A percentile compares a stretch with the other conserved stretches of the same genome.
phyloP scores from a whole-genome alignment of 1,140 invertebrate species.

The Bombus impatiens region DNA sequence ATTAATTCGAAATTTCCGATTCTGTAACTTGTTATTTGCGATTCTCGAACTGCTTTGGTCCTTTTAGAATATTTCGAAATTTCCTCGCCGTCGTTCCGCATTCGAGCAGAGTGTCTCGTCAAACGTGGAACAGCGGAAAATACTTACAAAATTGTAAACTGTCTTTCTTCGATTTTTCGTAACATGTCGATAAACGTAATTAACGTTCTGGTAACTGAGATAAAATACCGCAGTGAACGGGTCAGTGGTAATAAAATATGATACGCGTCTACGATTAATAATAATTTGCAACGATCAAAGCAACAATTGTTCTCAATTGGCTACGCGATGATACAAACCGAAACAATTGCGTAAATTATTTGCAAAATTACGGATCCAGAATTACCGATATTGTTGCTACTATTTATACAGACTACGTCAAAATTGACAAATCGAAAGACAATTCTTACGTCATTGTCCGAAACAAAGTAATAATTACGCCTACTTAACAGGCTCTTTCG shows the following conservation, averaged over 20 bases:
- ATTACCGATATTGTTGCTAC: not conserved
- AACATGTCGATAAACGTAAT: not conserved
- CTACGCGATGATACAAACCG: too few relatives aligned
- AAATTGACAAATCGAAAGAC: not conserved
- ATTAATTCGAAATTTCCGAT: not conserved
- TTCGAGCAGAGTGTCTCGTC: not conserved
- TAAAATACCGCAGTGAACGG: not conserved
- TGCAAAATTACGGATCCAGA: not conserved
- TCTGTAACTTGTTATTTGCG: conserved; percentile 18
- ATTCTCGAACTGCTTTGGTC: not conserved
- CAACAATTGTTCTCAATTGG: not conserved
- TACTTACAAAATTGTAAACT: not conserved
- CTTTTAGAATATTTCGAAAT: conserved; percentile 24
- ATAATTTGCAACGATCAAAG: not conserved
- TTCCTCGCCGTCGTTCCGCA: not conserved
- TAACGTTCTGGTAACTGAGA: not conserved
- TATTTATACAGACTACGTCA: not conserved
- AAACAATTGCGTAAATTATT: too few relatives aligned
- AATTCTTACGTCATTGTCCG: not conserved
- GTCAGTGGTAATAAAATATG: too few relatives aligned
- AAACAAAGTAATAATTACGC: not conserved
- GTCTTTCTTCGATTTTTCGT: too few relatives aligned
- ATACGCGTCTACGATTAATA: too few relatives aligned
- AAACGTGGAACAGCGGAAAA: not conserved
- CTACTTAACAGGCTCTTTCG: not conserved